These are phyloP conservation scores for Marmota monax DNA, from an alignment of 2,113 vertebrate genomes.

Conservation along the genomic window DNA sequence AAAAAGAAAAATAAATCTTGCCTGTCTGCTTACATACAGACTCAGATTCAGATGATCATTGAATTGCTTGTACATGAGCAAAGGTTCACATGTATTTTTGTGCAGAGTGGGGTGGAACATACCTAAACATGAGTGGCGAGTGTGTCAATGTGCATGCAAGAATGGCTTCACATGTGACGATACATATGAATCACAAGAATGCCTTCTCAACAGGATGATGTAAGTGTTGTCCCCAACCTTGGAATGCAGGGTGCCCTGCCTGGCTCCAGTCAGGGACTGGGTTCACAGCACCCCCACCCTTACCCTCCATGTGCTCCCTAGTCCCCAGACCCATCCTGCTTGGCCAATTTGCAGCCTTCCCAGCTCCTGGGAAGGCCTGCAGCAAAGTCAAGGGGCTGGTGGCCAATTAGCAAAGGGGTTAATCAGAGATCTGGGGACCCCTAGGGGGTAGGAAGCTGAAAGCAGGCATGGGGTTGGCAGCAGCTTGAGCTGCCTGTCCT, in stretches of 20 bases:
- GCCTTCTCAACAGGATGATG: neutral
- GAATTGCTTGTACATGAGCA: neutral
- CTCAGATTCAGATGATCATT: neutral
- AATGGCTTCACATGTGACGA: neutral
- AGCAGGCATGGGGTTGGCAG: slow-evolving; percentile 61
- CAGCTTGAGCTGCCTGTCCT: slow-evolving; percentile 59
- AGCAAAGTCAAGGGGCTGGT: slow-evolving; percentile 83
- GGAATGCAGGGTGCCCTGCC: neutral
- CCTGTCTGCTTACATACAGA: neutral
- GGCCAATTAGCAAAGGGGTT: slow-evolving; percentile 82
- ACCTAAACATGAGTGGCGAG: neutral
- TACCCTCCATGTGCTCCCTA: neutral
- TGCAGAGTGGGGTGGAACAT: neutral
- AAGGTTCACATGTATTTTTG: neutral
- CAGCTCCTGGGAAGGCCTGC: slow-evolving; percentile 78
- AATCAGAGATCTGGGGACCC: slow-evolving; percentile 78
- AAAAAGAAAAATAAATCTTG: neutral
- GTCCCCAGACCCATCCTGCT: slow-evolving; percentile 75
- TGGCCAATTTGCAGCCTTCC: slow-evolving; percentile 79
- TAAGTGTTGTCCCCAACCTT: neutral
- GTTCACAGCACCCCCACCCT: neutral
- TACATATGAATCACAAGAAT: neutral
- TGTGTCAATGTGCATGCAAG: neutral
- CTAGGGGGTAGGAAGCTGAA: slow-evolving; percentile 48
- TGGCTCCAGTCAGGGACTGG: slow-evolving; percentile 10